Evolutionary conservation across 2,888 invertebrate species (phyloP), one percentile per base, ranked within the genome.

Genomic region (Didymodactylos carnosus): DNA sequence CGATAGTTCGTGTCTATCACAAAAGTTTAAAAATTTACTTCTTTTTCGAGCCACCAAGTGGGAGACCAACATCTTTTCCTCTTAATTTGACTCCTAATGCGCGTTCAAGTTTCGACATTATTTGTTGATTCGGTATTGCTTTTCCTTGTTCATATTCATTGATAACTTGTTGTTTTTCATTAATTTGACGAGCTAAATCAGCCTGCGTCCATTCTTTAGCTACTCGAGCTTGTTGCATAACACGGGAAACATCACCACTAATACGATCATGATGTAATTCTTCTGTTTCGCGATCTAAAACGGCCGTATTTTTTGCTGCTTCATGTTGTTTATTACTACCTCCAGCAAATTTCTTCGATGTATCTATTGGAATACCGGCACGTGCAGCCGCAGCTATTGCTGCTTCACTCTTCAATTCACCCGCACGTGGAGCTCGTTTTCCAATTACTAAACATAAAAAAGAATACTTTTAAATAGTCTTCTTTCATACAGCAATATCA

Each of bases 101-200:
- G 82, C 90, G 89, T 84, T 99, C 98, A 80, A 98, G 90, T 86
- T 99, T 98, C 72, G 91, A 90, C 79, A 98, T 88, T 75, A 99
- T 91, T 81, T 91, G 87, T 82, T 97, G 94, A 83, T 97, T 97
- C 46, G 97, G 97, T 80, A 98, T 94, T 40, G 95, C 98, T 80
- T 94, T 88, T 41, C 95, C 97, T 71, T 92, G 91, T 85, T 99
- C 98, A 81, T 98, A 83, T 71, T 83, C 83, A 77, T 82, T 83
- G n/a, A 83, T 78, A 39, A 83, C 79, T 75, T 82, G 81, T 35
- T 91, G 91, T 83, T 95, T 95, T 84, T 95, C 95, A 84, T 93
- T 93, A 80, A 94, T 92, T 35, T 46, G 49, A 75, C 94, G 94
- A 43, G 97, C 95, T 81, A 98, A 87, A 81, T 99, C 98, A 85